phyloP scores from a whole-genome alignment of 1,140 invertebrate species.

The Varroa destructor region DNA sequence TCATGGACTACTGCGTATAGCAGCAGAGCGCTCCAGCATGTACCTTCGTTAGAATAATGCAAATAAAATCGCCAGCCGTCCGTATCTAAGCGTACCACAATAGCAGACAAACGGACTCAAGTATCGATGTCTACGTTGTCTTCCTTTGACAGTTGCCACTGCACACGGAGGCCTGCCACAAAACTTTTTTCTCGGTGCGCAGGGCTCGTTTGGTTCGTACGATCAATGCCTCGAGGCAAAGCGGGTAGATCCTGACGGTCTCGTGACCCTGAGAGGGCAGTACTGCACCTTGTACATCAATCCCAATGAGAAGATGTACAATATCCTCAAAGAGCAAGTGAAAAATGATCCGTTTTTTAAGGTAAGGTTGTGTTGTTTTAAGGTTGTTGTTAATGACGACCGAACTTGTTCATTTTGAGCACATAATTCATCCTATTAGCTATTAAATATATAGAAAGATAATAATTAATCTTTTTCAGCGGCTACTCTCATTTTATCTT shows the following conservation, averaged over 20 bases:
- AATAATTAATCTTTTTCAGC: background rate
- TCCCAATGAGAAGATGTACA: background rate
- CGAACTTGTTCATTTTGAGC: background rate
- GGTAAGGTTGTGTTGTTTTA: background rate
- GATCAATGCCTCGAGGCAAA: conserved; percentile 6
- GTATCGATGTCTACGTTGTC: background rate
- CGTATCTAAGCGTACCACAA: too few relatives aligned
- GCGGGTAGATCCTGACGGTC: background rate
- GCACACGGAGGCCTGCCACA: background rate
- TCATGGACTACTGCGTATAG: too few relatives aligned
- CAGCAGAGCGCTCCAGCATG: too few relatives aligned
- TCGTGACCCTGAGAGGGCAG: conserved; percentile 10
- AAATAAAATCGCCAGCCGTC: too few relatives aligned
- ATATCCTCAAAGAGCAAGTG: background rate
- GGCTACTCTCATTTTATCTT: background rate
- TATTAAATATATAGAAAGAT: background rate
- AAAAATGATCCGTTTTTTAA: conserved; percentile 22
- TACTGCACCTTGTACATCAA: background rate
- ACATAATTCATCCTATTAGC: background rate
- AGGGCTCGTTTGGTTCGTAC: background rate
- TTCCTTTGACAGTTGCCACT: background rate
- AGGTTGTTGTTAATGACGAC: background rate
- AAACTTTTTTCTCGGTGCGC: background rate
- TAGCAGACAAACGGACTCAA: too few relatives aligned
- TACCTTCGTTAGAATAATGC: too few relatives aligned